Evolutionary conservation across 2,113 vertebrate genomes (phyloP), one percentile per base, ranked within the genome.

Genomic region (Microtus richardsoni): DNA sequence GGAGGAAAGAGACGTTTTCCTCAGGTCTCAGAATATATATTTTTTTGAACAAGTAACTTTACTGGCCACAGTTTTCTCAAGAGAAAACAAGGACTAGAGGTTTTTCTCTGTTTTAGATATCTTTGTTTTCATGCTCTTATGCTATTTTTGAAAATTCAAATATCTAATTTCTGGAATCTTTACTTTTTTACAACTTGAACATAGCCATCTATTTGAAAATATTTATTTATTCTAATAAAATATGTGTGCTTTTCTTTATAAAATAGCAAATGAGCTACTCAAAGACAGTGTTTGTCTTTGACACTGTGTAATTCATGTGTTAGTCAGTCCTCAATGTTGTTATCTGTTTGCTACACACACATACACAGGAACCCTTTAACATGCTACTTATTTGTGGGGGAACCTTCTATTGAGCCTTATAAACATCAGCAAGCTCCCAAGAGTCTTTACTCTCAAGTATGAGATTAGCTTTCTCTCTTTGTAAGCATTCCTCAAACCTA

Each of bases 1-100:
- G 36, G 12, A 70, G 2, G 7, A 30, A 91, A 8, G 44, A 77
- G 11, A 47, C 2, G 16, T 49, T 80, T 84, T 84, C 44, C 41
- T 60, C 30, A 74, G 54, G 78, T 41, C 86, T 92, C 44, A 91
- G 93, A 95, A 94, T 44, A 33, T 22, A 47, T 54, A 75, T 64
- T 26, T 28, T 64, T 66, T 62, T 62, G 41, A 19, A 19, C 22
- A 66, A 91, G 47, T 89, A 2, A 0, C 33, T 62, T 77, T 66
- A 22, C 21, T 88, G 54, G 30, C 9, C 41, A 26, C 4, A 58
- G 30, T 96, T 96, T 75, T 92, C 58, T 91, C 30, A 64, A 54
- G 64, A 91, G 71, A 66, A 77, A 87, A 78, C 7, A 14, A 39
- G 64, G 68, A 79, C 26, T 21, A 21, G 58, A 58, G 19, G 19